These are phyloP conservation scores for Triplophysa dalaica DNA, from an alignment of 2,113 vertebrate genomes.

Conservation along the genomic window DNA sequence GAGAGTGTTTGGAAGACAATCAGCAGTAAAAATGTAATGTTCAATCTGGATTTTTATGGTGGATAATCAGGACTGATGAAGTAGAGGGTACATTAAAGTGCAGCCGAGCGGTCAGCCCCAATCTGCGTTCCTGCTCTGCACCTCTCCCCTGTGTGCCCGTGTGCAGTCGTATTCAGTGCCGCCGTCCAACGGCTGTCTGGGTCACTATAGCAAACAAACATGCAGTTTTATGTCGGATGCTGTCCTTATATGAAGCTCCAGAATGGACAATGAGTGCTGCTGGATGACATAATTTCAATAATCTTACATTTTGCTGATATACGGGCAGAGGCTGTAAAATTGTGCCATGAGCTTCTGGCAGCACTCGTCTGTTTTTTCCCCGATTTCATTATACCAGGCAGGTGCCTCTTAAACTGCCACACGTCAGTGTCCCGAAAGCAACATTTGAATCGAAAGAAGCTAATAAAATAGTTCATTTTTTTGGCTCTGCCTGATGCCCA, in stretches of 20 bases:
- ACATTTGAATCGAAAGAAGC: not conserved
- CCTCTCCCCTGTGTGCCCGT: slow-evolving; percentile 30
- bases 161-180: slow-evolving; percentile 14
- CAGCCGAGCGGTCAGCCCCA: slow-evolving; percentile 56
- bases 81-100: slow-evolving; percentile 48
- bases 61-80: slow-evolving; percentile 50
- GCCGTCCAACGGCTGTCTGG: slow-evolving; percentile 31
- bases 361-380: not conserved
- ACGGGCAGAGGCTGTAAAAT: slow-evolving; percentile 19
- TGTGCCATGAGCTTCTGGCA: slow-evolving; percentile 16
- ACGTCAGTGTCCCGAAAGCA: slow-evolving; percentile 9
- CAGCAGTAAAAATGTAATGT: slow-evolving; percentile 28
- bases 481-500: slow-evolving; percentile 2
- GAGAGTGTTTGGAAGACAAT: slow-evolving; percentile 32
- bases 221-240: slow-evolving; percentile 3
- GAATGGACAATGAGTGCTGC: slow-evolving; percentile 16
- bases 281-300: slow-evolving; percentile 2
- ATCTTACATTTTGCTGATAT: slow-evolving; percentile 26
- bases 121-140: slow-evolving; percentile 43
- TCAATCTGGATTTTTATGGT: slow-evolving; percentile 44
- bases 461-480: not conserved
- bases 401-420: not conserved
- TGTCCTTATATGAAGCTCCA: slow-evolving; percentile 7
- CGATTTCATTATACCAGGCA: slow-evolving; percentile 21
- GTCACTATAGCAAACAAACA: slow-evolving; percentile 42